Conservation (phyloP, 2,797 vertebrate species). For the Heteromormyrus szaboi region DNA sequence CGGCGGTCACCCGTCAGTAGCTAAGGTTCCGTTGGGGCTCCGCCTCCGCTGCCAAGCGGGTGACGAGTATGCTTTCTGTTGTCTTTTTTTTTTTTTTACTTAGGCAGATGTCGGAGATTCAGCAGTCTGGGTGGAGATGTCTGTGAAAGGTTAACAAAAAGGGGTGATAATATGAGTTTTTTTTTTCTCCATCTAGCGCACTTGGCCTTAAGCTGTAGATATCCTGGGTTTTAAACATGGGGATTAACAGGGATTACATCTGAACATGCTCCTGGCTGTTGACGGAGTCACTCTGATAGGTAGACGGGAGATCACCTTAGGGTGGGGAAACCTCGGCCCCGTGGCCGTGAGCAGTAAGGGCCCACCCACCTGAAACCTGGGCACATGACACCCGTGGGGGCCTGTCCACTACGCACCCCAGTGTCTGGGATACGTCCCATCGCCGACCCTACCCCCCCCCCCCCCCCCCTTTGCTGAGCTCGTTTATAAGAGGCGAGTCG, state of each 20-base stretch:
- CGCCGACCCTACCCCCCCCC: not conserved
- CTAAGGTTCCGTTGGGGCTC: not conserved
- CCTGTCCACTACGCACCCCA: constrained; percentile 28
- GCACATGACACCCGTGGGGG: not conserved
- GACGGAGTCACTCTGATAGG: not conserved
- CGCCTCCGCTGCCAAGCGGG: not conserved
- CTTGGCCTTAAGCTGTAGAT: not conserved
- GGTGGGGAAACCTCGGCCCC: not conserved
- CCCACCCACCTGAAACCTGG: not conserved
- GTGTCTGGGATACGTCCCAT: constrained; percentile 37
- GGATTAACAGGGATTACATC: constrained; percentile 13
- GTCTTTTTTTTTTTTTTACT: not conserved
- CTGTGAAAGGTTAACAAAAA: not conserved
- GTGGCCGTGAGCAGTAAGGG: not conserved
- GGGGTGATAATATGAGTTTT: no score
- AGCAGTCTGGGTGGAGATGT: not conserved
- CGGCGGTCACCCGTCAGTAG: not conserved
- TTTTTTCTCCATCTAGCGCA: not conserved
- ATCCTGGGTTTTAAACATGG: not conserved
- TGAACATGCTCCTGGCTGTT: not conserved
- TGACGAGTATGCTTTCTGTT: not conserved
- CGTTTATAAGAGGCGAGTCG: constrained; percentile 58
- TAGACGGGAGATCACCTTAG: not conserved
- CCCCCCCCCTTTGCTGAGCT: constrained; percentile 46
- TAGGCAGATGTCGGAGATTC: not conserved